Base-by-base conservation (phyloP, 2,797 vertebrate genomes). In the Neosilurus mollespiculum region DNA sequence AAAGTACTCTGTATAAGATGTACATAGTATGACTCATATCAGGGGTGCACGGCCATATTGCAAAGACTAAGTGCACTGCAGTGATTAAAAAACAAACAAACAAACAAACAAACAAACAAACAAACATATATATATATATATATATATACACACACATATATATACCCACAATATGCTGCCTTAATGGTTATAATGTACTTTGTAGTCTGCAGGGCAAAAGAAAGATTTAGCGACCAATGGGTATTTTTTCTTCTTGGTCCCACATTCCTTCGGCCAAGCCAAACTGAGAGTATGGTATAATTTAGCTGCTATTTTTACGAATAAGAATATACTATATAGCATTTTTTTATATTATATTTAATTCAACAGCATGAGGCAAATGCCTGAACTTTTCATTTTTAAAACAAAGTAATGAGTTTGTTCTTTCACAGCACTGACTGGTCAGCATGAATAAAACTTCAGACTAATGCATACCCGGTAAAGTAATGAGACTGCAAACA, bases 221-320 rank as follows among this genome's bases (percentile, higher is more conserved):
- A 64, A 77, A 64, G 73, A 87, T 69, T 30, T 78, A 69, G 81
- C 88, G 85, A 87, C 89, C 88, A 87, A 83, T 88, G 89, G 87
- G 90, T 89, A 86, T 88, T 88, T 92, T 82, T 85, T 89, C 85
- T 87, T 87, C 86, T 8, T 72, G 81, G 86, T 16, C 91, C 88
- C 83, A 85, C 92, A 93, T 95, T 94, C 90, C 90, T 94, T 89
- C 90, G 88, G 87, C 89, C 87, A 82, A 89, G 88, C 90, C 88
- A 89, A 91, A 91, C 90, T 90, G 81, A 69, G 69, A 91, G 90
- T 90, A 91, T 90, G 89, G 92, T 95, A 92, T 95, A 94, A 95
- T 95, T 95, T 94, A 83, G 90, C 88, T 71, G 87, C 93, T 95
- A 95, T 95, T 94, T 95, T 93, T 93, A 90, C 89, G 89, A 87